Evolutionary conservation across 2,797 vertebrate species (phyloP).

Genomic region (Argentina silus): DNA sequence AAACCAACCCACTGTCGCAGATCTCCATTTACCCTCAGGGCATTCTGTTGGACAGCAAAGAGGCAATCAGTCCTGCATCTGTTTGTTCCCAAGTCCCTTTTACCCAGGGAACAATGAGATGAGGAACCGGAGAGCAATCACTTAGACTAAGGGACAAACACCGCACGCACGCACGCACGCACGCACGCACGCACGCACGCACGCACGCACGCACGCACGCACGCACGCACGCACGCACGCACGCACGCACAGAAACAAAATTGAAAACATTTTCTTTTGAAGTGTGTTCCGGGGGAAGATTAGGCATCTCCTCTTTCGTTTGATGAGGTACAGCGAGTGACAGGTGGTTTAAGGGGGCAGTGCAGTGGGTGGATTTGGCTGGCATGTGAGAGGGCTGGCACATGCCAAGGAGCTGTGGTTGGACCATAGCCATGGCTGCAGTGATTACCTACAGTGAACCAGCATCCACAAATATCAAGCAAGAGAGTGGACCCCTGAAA

Average conservation of each 20-base stretch:
- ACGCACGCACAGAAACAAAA: constrained; percentile 7
- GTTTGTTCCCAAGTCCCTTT: constrained; percentile 54
- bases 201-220: constrained; percentile 10
- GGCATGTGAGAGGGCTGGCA: constrained; percentile 63
- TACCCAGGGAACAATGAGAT: constrained; percentile 50
- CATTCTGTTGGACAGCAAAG: constrained; percentile 48
- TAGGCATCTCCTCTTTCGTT: constrained; percentile 28
- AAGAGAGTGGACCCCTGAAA: constrained; percentile 28
- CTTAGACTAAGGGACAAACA: constrained; percentile 27
- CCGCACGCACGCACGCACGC: too few species aligned
- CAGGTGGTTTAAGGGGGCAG: constrained; percentile 57
- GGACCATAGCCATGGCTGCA: constrained; percentile 42
- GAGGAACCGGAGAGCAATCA: constrained; percentile 48
- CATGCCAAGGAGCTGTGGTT: constrained; percentile 43
- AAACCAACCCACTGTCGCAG: constrained; percentile 34
- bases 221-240: constrained; percentile 9
- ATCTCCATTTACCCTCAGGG: constrained; percentile 40
- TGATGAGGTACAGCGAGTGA: constrained; percentile 59
- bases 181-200: constrained; percentile 7
- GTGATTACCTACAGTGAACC: constrained; percentile 51
- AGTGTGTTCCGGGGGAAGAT: constrained; percentile 37
- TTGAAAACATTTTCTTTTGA: constrained; percentile 42
- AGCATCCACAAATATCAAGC: constrained; percentile 43
- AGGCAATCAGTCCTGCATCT: constrained; percentile 54
- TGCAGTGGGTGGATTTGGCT: constrained; percentile 53